phyloP scores from a whole-genome alignment of 2,113 vertebrate species.

The Capreolus pygargus region DNA sequence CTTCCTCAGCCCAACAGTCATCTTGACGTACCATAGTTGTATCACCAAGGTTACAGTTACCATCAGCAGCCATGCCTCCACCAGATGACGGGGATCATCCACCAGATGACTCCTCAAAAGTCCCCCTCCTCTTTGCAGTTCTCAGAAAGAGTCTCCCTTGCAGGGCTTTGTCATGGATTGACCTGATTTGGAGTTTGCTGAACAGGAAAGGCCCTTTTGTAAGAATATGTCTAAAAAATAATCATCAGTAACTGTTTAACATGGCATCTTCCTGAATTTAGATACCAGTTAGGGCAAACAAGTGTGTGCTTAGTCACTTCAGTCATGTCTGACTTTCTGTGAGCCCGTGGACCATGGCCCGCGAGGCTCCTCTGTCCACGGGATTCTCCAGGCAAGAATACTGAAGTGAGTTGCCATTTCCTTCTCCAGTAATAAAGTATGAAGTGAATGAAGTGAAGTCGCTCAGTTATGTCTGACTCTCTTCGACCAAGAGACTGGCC shows the following conservation, averaged over 20 bases:
- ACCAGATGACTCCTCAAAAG: not conserved
- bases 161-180: not conserved
- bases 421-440: not conserved
- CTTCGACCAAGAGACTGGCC: accelerated
- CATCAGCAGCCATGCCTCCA: not conserved
- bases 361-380: not conserved
- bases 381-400: not conserved
- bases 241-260: not conserved
- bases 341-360: not conserved
- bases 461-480: not conserved
- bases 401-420: not conserved
- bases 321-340: accelerated
- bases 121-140: not conserved
- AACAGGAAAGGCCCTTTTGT: not conserved
- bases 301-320: not conserved
- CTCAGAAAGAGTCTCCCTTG: not conserved
- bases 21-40: not conserved
- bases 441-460: not conserved
- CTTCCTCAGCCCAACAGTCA: not conserved
- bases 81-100: accelerated
- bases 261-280: not conserved
- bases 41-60: not conserved
- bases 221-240: not conserved
- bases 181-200: not conserved
- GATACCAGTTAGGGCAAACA: not conserved